A percentile compares a stretch with the other conserved stretches of the same genome.
phyloP scores from a whole-genome alignment of 2,113 vertebrate genomes.

The Lasiurus cinereus region DNA sequence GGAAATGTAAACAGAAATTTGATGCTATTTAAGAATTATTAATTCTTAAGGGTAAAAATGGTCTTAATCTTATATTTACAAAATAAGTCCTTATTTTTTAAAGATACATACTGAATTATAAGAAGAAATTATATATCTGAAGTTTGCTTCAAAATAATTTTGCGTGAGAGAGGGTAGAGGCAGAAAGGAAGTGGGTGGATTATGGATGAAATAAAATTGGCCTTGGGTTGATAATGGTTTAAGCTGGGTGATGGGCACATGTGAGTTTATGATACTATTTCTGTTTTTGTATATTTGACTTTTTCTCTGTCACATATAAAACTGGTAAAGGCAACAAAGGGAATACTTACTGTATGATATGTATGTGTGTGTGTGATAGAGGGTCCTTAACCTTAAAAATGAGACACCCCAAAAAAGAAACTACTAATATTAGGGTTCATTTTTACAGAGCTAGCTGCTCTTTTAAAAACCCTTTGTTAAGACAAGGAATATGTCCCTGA shows the following conservation, averaged over 20 bases:
- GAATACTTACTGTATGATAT: background rate
- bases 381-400: conserved; percentile 37
- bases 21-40: background rate
- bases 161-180: background rate
- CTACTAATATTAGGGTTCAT: background rate
- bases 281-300: conserved; percentile 26
- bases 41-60: conserved; percentile 26
- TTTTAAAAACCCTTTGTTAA: conserved; percentile 47
- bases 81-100: conserved; percentile 35
- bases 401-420: background rate
- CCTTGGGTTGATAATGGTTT: background rate
- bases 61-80: conserved; percentile 34
- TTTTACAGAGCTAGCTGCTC: conserved; percentile 41
- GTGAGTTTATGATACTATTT: conserved; percentile 2
- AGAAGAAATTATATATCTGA: conserved; percentile 39
- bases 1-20: conserved; percentile 27
- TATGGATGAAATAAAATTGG: conserved; percentile 10
- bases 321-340: background rate
- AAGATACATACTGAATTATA: conserved; percentile 7
- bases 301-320: conserved; percentile 54
- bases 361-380: background rate
- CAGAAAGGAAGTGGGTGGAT: background rate
- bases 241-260: background rate
- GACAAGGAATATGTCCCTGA: background rate
- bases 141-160: conserved; percentile 38